phyloP scores from a whole-genome alignment of 2,888 invertebrate genomes.

The Drosophila meridionalis region DNA sequence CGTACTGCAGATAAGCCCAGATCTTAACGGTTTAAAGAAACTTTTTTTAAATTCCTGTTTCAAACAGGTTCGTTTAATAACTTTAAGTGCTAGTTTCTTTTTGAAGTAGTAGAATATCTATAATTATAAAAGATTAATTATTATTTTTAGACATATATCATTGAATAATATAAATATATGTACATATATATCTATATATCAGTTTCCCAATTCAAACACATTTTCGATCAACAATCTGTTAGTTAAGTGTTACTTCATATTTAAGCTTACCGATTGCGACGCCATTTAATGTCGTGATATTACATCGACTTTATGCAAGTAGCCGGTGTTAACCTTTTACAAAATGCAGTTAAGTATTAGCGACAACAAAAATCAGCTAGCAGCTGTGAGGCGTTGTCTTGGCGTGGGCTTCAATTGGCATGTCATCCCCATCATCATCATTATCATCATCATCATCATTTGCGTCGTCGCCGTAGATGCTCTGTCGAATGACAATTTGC shows the following conservation, averaged over 20 bases:
- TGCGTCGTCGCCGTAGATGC: slow-evolving; percentile 30
- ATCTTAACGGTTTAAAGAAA: not conserved
- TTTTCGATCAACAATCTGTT: not conserved
- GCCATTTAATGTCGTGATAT: slow-evolving; percentile 33
- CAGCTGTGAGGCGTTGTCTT: slow-evolving; percentile 47
- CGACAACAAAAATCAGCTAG: slow-evolving; percentile 9
- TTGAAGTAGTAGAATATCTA: not conserved
- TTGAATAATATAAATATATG: too few species aligned
- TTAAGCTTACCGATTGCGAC: not conserved
- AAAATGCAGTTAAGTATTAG: slow-evolving; percentile 46
- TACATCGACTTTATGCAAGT: slow-evolving; percentile 32
- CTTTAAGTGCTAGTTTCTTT: not conserved
- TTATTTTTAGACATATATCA: not conserved
- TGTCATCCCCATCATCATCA: slow-evolving; percentile 46
- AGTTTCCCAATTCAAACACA: not conserved
- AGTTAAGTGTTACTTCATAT: too few species aligned
- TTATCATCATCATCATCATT: slow-evolving; percentile 13
- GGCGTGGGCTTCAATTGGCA: slow-evolving; percentile 56
- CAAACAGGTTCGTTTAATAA: not conserved
- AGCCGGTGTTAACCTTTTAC: slow-evolving; percentile 57
- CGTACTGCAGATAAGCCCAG: not conserved
- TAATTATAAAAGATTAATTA: not conserved
- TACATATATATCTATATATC: not conserved
- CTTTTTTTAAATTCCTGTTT: not conserved
- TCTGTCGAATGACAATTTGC: slow-evolving; percentile 72